Evolutionary conservation across 2,888 invertebrate species (phyloP).

Genomic region (Subacronicta megacephala): DNA sequence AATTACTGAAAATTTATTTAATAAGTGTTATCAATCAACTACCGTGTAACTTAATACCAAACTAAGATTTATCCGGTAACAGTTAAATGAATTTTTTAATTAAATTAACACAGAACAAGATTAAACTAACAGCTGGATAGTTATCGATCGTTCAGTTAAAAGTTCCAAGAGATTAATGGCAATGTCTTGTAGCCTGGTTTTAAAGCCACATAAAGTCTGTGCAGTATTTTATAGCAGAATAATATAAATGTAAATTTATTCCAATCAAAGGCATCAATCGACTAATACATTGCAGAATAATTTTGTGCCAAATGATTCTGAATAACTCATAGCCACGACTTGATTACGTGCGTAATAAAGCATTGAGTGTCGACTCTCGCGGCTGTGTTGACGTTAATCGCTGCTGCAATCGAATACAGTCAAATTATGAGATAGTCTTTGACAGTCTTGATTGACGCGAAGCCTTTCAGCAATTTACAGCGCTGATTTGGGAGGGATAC

Average conservation of each 20-base stretch:
- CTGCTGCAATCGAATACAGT: no score
- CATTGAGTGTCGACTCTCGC: no score
- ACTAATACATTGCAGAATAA: no score
- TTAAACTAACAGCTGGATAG: conserved; percentile 40
- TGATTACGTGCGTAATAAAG: no score
- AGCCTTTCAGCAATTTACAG: no score
- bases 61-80: conserved; percentile 30
- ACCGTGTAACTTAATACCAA: conserved; percentile 24
- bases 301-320: no score
- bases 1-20: background rate
- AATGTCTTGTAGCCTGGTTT: conserved; percentile 16
- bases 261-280: no score
- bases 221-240: background rate
- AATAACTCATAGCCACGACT: no score
- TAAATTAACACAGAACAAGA: conserved; percentile 37
- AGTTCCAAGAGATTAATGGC: conserved; percentile 40
- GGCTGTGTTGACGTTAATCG: no score
- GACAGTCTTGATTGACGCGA: no score
- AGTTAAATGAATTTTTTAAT: conserved; percentile 44
- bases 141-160: conserved; percentile 39
- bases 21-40: conserved; percentile 10
- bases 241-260: background rate
- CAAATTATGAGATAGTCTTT: no score
- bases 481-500: no score
- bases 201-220: conserved; percentile 7